A percentile compares a stretch with the other conserved stretches of the same genome.
Evolutionary conservation across 2,797 vertebrate species (phyloP).

Genomic region (Valencia hispanica): DNA sequence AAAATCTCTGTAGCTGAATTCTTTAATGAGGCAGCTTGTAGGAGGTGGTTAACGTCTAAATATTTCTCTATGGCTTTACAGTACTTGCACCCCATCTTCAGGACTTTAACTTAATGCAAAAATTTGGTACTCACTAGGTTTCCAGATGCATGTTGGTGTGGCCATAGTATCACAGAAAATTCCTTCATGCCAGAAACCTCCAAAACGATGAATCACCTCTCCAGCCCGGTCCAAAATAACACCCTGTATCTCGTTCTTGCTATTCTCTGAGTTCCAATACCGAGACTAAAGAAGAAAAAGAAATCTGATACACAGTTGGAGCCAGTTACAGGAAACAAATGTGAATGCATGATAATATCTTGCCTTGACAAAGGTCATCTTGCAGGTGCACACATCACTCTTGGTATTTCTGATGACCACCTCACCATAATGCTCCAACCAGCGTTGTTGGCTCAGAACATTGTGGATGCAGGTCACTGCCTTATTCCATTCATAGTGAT

Average conservation of each 20-base stretch:
- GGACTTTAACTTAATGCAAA: not conserved
- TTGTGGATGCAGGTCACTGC: constrained; percentile 94
- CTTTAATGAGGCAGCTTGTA: not conserved
- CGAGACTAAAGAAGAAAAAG: constrained; percentile 78
- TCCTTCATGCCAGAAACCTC: constrained; percentile 92
- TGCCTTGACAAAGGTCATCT: constrained; percentile 93
- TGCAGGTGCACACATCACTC: constrained; percentile 87
- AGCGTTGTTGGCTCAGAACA: constrained; percentile 90
- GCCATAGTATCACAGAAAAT: constrained; percentile 87
- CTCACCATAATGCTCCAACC: constrained; percentile 94
- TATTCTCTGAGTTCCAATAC: constrained; percentile 86
- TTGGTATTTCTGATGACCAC: constrained; percentile 88
- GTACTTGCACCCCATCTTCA: not conserved
- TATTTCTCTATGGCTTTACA: not conserved
- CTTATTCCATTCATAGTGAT: constrained; percentile 97
- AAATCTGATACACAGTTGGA: not conserved
- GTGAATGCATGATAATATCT: not conserved
- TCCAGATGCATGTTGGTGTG: constrained; percentile 89
- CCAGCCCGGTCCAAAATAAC: constrained; percentile 85
- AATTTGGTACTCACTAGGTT: constrained; percentile 83
- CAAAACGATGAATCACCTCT: constrained; percentile 88
- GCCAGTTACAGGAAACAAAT: not conserved
- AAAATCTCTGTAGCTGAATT: not conserved
- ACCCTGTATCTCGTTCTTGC: constrained; percentile 90
- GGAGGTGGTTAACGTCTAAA: not conserved